These are phyloP conservation scores for Drosophila gaucha DNA, from an alignment of 2,888 invertebrate species.

Conservation along the genomic window DNA sequence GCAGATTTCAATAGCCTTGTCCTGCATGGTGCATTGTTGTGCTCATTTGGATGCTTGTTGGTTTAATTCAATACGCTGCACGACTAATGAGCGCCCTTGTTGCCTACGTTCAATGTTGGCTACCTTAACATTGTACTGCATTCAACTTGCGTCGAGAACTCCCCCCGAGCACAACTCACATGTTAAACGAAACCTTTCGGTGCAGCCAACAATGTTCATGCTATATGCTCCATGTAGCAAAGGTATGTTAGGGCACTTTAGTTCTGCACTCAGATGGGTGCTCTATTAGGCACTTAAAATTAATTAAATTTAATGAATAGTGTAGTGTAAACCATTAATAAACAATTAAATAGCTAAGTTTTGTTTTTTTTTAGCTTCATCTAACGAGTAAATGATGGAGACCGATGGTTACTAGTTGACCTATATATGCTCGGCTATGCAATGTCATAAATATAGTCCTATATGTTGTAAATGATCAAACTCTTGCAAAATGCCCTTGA, in stretches of 20 bases:
- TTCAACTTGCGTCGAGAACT: background rate
- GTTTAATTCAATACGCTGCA: slow-evolving; percentile 6
- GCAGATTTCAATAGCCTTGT: slow-evolving; percentile 18
- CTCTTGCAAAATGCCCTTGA: too few relatives aligned
- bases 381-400: too few relatives aligned
- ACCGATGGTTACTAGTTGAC: too few relatives aligned
- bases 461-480: too few relatives aligned
- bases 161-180: background rate
- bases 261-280: background rate
- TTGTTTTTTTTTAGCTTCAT: too few relatives aligned
- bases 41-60: slow-evolving; percentile 6
- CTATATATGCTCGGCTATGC: too few relatives aligned
- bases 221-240: background rate
- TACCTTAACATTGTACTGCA: slow-evolving; percentile 2
- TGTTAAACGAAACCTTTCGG: background rate
- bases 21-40: background rate
- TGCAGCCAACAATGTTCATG: slow-evolving; percentile 14
- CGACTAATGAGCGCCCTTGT: slow-evolving; percentile 29
- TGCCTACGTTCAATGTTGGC: slow-evolving; percentile 1
- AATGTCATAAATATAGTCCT: too few relatives aligned
- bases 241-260: background rate
- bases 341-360: too few relatives aligned
- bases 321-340: too few relatives aligned
- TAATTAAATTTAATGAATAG: too few relatives aligned
- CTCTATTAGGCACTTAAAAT: background rate